Base-by-base conservation (phyloP, 2,888 invertebrate genomes). In the Smittia aterrima region DNA sequence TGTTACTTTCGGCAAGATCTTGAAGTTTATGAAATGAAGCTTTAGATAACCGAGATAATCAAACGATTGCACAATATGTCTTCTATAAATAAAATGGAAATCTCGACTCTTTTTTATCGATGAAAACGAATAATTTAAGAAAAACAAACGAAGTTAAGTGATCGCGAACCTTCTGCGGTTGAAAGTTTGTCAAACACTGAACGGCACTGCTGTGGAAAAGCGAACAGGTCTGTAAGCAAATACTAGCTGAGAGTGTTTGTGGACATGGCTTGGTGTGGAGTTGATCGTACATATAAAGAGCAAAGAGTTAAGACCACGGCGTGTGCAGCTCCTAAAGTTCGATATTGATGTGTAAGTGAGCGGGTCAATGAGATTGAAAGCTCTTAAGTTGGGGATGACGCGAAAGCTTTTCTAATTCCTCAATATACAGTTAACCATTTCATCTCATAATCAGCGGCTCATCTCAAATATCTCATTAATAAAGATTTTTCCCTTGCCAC, bases 331-430 rank as follows among this genome's bases (percentile, higher is more conserved):
- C 25, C 7, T 47, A 11, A 68, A 24, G 47, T 68, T 47, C n/a
- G n/a, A n/a, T 22, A 22, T 67, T 32, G 47, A 53, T 68, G 25
- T 53, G 47, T 40, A 20, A 6, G 40, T 22, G 68, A 68, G 68
- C 41, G 68, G 68, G 68, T 68, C 68, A 68, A 41, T 68, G 68
- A 68, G 40, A 68, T 68, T 16, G 68, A 68, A 68, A 68, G 68
- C 68, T 68, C 67, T 67, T 40, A 13, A 38, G 20, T 47, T 47
- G 47, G 47, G n/a, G 47, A n/a, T 47, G 47, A 3, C 47, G 47
- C 13, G 47, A 47, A 11, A 47, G 47, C 47, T 47, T 47, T 47
- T 32, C 32, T 32, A 3, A 3, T 32, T 32, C 32, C 32, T 32
- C 9, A 9, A 32, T 32, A 6, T 9, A 32, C 32, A 32, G 32